These are phyloP conservation scores for Himantopus leucocephalus DNA, from an alignment of 2,113 vertebrate species.

Conservation along the genomic window DNA sequence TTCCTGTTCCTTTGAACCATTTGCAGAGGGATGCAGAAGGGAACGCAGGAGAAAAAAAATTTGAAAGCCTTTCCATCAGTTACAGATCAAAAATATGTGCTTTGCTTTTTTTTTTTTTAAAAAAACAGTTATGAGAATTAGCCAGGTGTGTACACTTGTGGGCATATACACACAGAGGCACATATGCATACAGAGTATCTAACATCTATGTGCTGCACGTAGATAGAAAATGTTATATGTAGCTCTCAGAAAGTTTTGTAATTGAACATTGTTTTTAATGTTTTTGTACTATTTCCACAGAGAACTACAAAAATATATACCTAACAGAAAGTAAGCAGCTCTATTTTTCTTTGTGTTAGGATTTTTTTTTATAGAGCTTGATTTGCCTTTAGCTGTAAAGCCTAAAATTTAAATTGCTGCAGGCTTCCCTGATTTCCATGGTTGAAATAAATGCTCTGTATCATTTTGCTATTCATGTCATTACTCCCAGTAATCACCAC, in stretches of 20 bases:
- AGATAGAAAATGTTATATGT: background rate
- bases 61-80: background rate
- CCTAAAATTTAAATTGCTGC: conserved; percentile 52
- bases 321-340: background rate
- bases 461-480: conserved; percentile 60
- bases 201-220: background rate
- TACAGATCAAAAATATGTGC: background rate
- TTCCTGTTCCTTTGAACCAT: background rate
- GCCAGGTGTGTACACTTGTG: background rate
- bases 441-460: conserved; percentile 49
- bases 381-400: conserved; percentile 44
- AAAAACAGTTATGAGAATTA: background rate
- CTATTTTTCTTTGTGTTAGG: background rate
- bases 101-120: background rate
- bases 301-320: background rate
- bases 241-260: background rate
- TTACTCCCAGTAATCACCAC: conserved; percentile 54
- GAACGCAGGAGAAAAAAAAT: background rate
- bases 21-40: background rate
- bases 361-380: background rate
- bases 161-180: too few species aligned
- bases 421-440: conserved; percentile 49
- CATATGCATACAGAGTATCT: background rate
- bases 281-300: background rate
- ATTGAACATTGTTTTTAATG: background rate